Conservation (phyloP, 35 echinoderm and acorn worm genomes). For the Ophioderma brevispina region DNA sequence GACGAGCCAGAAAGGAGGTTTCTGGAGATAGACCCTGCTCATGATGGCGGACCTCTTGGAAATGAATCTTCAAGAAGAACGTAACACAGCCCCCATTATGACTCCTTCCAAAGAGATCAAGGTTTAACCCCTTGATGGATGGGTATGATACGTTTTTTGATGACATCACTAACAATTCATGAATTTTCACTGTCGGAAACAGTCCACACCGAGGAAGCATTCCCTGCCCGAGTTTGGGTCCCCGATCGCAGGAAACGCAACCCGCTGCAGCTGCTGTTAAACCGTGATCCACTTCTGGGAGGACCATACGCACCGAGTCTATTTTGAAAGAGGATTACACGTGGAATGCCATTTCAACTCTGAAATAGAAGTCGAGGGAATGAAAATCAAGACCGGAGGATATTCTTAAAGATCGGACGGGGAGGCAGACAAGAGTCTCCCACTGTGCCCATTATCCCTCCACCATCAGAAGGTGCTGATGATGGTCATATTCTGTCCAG, state of each 20-base stretch:
- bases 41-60: slow-evolving; percentile 94
- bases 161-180: neutral
- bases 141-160: slow-evolving; percentile 20
- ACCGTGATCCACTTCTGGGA: slow-evolving; percentile 27
- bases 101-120: slow-evolving; percentile 66
- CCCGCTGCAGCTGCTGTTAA: neutral
- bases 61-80: slow-evolving; percentile 93
- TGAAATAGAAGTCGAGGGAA: slow-evolving; percentile 91
- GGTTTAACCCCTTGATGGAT: slow-evolving; percentile 70
- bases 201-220: slow-evolving; percentile 61
- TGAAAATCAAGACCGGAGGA: slow-evolving; percentile 87
- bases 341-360: slow-evolving; percentile 95
- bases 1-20: slow-evolving; percentile 99
- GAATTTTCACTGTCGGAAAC: slow-evolving; percentile 43
- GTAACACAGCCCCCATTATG: slow-evolving; percentile 33
- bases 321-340: slow-evolving; percentile 80
- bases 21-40: slow-evolving; percentile 98
- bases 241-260: slow-evolving; percentile 43
- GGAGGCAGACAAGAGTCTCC: slow-evolving; percentile 18
- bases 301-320: slow-evolving; percentile 82
- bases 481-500: neutral
- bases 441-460: slow-evolving; percentile 65
- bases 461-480: slow-evolving; percentile 49
- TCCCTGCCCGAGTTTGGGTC: neutral
- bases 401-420: slow-evolving; percentile 45